Evolutionary conservation across 2,888 invertebrate genomes (phyloP), one percentile per base, ranked within the genome.

Genomic region (Thyatira batis): DNA sequence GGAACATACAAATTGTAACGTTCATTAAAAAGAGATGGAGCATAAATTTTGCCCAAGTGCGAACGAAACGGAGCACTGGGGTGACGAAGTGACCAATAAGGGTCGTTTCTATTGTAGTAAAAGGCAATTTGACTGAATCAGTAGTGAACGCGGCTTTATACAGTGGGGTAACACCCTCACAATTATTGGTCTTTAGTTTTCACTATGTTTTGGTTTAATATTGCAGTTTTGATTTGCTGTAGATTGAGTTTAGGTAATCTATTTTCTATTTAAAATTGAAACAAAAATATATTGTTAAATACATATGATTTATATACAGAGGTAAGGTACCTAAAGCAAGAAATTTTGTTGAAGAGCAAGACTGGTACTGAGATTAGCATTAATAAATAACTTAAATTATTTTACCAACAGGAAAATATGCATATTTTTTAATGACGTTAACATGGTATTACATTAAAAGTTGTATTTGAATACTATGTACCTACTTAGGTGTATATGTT

Each of bases 71-170:
- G 33, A 50, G 53, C 58, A 54, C 28, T 54, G 54, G 61, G 69
- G 76, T 73, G 71, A 65, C 67, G 68, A 67, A 69, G 62, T 45
- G 61, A 62, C 59, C 55, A 59, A 71, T 69, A 71, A 67, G 74
- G 76, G 71, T 67, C 62, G 68, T 67, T 58, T 57, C 61, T 61
- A 63, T 71, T 73, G 71, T 71, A 64, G 67, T 39, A 39, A 17
- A 75, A 70, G 73, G 72, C 73, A 69, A 78, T 76, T 76, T 64
- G 54, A 61, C 62, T 68, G 75, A 72, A 73, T 77, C 61, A 69
- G 70, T 66, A 61, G 63, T 60, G 55, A 58, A 64, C 61, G 65
- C 69, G 62, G 67, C 69, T 63, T 65, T 66, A 71, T 72, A 69
- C 63, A 67, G 51, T 51, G 49, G 51, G 68, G 67, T 57, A 56